A percentile compares a stretch with the other conserved stretches of the same genome.
Evolutionary conservation across 2,113 vertebrate species (phyloP).

Genomic region (Cavia aperea): DNA sequence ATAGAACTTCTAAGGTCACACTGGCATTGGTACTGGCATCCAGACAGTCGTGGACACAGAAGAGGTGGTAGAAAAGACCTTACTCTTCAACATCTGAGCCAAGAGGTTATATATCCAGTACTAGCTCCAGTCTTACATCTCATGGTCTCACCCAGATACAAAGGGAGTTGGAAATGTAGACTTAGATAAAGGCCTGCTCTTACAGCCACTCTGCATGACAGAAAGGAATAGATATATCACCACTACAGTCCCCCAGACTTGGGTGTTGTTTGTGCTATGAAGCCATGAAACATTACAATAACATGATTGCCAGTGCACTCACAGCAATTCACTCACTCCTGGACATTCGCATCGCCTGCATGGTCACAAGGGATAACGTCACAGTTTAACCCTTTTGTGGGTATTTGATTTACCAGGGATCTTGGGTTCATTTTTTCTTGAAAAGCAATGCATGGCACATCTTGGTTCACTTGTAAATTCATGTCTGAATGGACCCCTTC

Average conservation of each 20-base stretch:
- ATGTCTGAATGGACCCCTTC: background rate
- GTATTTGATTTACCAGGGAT: background rate
- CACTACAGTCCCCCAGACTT: background rate
- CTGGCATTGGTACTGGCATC: background rate
- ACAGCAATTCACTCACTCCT: background rate
- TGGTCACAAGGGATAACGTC: background rate
- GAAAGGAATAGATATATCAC: background rate
- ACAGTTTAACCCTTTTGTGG: background rate
- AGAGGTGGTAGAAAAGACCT: background rate
- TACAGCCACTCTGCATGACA: background rate
- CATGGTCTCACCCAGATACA: background rate
- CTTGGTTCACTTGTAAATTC: background rate
- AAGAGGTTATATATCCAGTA: background rate
- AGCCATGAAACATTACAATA: background rate
- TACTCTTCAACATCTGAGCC: background rate
- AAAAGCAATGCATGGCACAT: background rate
- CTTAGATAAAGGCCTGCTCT: background rate
- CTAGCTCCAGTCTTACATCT: background rate
- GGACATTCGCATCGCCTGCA: background rate
- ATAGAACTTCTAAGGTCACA: background rate
- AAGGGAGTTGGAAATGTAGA: background rate
- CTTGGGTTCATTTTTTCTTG: background rate
- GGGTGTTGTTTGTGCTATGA: background rate
- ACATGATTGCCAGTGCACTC: background rate
- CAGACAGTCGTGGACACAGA: background rate